Conservation (phyloP, 2,113 vertebrate genomes). For the Pangasianodon hypophthalmus region DNA sequence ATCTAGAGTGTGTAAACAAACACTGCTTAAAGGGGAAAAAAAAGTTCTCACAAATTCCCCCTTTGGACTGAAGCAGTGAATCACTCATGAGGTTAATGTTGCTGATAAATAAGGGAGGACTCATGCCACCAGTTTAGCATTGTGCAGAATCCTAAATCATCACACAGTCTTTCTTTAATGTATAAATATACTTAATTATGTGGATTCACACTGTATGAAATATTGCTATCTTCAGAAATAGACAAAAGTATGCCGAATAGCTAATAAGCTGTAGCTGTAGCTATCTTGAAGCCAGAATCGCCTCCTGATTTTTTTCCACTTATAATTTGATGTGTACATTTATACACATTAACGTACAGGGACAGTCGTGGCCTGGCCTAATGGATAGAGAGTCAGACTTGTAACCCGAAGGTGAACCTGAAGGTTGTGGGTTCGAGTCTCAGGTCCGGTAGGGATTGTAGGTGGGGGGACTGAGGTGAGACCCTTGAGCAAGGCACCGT, state of each 20-base stretch:
- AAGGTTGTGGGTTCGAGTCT: no score
- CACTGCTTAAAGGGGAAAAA: not conserved
- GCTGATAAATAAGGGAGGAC: not conserved
- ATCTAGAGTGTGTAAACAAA: not conserved
- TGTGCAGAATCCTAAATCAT: not conserved
- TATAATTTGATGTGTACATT: no score
- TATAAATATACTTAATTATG: not conserved
- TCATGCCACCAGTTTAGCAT: not conserved
- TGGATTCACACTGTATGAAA: not conserved
- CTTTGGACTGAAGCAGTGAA: not conserved
- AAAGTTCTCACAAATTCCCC: not conserved
- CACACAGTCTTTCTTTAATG: not conserved
- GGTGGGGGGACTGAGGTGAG: no score
- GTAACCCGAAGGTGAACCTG: no score
- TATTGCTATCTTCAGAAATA: not conserved
- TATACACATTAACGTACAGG: no score
- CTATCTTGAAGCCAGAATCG: not conserved
- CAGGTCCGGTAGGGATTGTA: no score
- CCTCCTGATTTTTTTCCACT: not conserved
- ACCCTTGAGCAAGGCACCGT: no score
- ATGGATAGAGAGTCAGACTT: no score
- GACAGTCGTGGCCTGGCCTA: no score
- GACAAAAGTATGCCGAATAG: not conserved
- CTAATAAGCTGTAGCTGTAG: not conserved
- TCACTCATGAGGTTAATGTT: not conserved